Conservation (phyloP, 2,797 vertebrate species). For the Falco concolor region DNA sequence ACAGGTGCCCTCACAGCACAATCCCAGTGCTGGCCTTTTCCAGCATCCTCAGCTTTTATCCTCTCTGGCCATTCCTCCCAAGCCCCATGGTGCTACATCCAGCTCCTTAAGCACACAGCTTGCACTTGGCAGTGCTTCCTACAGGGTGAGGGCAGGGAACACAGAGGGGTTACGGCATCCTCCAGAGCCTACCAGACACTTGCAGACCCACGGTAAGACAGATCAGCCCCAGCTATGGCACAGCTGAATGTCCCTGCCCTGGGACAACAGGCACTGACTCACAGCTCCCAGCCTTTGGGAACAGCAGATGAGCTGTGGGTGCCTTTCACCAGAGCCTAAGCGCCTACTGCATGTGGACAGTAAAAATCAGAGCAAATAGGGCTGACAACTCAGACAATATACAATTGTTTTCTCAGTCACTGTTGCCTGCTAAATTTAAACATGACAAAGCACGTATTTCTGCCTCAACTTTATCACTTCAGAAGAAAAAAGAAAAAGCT, state of each 20-base stretch:
- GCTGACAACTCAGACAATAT: neutral
- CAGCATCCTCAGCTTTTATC: neutral
- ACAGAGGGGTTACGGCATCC: neutral
- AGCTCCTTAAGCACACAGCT: neutral
- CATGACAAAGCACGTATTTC: constrained; percentile 37
- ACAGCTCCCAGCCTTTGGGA: neutral
- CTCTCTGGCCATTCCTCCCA: neutral
- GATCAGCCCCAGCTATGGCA: neutral
- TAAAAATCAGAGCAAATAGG: neutral
- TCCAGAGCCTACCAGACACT: fast-evolving
- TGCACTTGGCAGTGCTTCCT: neutral
- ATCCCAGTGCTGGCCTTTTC: neutral
- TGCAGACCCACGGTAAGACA: neutral
- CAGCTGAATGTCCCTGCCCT: neutral
- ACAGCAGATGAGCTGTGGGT: fast-evolving
- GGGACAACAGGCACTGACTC: neutral
- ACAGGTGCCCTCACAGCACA: neutral
- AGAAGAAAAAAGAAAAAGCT: neutral
- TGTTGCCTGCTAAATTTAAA: constrained; percentile 57
- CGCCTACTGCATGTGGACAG: neutral
- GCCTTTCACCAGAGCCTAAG: neutral
- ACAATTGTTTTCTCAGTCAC: neutral
- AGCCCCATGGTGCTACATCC: fast-evolving
- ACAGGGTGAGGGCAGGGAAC: neutral
- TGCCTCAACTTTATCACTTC: constrained; percentile 4